phyloP scores from a whole-genome alignment of 1,140 invertebrate genomes.

The Acromyrmex echinatior region DNA sequence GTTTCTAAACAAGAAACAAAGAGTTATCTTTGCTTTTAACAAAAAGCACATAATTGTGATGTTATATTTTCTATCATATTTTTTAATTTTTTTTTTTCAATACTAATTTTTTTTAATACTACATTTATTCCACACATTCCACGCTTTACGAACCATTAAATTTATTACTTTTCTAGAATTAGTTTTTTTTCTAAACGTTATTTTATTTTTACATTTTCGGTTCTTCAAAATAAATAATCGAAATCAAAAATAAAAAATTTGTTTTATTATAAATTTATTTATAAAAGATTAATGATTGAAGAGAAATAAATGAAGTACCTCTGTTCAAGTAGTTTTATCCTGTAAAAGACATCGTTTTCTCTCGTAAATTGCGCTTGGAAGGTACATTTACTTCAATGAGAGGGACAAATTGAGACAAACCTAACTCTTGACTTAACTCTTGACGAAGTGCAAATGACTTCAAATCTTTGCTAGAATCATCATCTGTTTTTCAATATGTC shows the following conservation, averaged over 20 bases:
- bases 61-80: neutral
- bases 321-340: neutral
- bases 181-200: neutral
- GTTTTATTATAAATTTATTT: neutral
- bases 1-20: neutral
- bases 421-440: conserved; percentile 49
- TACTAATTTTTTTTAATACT: neutral
- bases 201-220: neutral
- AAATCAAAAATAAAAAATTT: neutral
- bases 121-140: neutral
- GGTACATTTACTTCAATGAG: neutral
- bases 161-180: neutral
- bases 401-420: conserved; percentile 4
- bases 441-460: conserved; percentile 57
- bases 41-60: neutral
- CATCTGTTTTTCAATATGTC: neutral
- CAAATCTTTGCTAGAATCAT: neutral
- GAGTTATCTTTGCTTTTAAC: neutral
- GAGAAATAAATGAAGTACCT: neutral
- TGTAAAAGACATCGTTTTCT: neutral
- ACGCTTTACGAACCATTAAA: neutral
- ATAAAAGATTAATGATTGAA: neutral
- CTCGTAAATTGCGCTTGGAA: neutral
- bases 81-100: neutral
- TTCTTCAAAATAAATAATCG: neutral